These are phyloP conservation scores for Amblyornis subalaris DNA, from an alignment of 2,113 vertebrate species.

Conservation along the genomic window DNA sequence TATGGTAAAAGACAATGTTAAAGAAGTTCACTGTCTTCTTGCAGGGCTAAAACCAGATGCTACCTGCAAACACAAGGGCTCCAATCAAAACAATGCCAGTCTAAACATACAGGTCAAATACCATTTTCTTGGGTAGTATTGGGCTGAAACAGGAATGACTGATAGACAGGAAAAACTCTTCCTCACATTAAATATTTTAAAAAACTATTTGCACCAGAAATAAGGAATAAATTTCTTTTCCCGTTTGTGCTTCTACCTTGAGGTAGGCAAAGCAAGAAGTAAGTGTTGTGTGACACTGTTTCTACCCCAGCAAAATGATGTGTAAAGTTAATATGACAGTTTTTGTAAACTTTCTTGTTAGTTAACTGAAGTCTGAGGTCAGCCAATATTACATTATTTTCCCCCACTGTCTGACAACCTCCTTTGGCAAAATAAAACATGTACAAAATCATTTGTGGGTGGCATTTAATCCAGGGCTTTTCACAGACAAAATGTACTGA, in stretches of 20 bases:
- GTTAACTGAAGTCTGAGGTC: conserved; percentile 50
- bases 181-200: neutral
- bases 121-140: neutral
- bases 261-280: neutral
- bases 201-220: neutral
- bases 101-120: neutral
- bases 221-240: neutral
- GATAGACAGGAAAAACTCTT: neutral
- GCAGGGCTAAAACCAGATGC: neutral
- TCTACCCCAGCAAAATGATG: neutral
- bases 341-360: conserved; percentile 45
- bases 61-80: neutral
- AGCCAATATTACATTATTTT: conserved; percentile 39
- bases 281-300: neutral
- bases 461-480: conserved; percentile 53
- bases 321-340: conserved; percentile 17
- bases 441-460: conserved; percentile 43
- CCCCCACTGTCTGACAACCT: conserved; percentile 22
- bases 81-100: neutral
- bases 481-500: conserved; percentile 48
- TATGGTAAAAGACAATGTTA: neutral
- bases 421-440: conserved; percentile 36
- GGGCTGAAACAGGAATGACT: neutral
- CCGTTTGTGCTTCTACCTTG: neutral
- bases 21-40: neutral